These are phyloP conservation scores for Sogatella furcifera DNA, from an alignment of 1,140 invertebrate species.

Conservation along the genomic window DNA sequence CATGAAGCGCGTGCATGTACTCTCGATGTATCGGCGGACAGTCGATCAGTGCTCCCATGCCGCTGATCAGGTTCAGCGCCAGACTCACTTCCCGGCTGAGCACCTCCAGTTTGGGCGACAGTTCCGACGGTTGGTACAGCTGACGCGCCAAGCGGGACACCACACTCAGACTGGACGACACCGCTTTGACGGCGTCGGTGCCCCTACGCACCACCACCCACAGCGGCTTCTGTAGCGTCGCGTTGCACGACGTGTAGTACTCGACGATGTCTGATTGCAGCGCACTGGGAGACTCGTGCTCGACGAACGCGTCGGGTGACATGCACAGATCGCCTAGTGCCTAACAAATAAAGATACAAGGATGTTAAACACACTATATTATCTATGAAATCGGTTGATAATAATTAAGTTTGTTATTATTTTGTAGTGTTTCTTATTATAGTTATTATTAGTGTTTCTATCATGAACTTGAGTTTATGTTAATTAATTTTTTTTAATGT, in stretches of 20 bases:
- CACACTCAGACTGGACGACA: constrained; percentile 48
- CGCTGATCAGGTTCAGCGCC: constrained; percentile 33
- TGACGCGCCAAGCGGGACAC: constrained; percentile 48
- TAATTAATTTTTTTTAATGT: no score
- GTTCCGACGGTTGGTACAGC: constrained; percentile 45
- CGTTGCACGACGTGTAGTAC: constrained; percentile 76
- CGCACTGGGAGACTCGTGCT: constrained; percentile 25
- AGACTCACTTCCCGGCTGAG: constrained; percentile 55
- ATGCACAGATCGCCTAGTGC: constrained; percentile 68
- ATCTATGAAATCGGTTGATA: no score
- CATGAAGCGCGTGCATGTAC: constrained; percentile 61
- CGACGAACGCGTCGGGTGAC: constrained; percentile 47
- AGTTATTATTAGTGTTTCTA: no score
- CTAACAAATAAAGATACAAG: constrained; percentile 20
- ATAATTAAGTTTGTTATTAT: no score
- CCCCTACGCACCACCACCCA: constrained; percentile 48
- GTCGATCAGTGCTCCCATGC: constrained; percentile 59
- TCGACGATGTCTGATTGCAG: constrained; percentile 49
- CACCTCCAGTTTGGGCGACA: constrained; percentile 57
- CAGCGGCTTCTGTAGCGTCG: constrained; percentile 55
- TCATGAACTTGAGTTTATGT: no score
- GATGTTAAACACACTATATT: no score
- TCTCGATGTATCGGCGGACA: constrained; percentile 68
- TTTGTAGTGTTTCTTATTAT: no score
- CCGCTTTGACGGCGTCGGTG: constrained; percentile 56